Conservation (phyloP, 2,888 invertebrate genomes). For the Ellobium chinense region DNA sequence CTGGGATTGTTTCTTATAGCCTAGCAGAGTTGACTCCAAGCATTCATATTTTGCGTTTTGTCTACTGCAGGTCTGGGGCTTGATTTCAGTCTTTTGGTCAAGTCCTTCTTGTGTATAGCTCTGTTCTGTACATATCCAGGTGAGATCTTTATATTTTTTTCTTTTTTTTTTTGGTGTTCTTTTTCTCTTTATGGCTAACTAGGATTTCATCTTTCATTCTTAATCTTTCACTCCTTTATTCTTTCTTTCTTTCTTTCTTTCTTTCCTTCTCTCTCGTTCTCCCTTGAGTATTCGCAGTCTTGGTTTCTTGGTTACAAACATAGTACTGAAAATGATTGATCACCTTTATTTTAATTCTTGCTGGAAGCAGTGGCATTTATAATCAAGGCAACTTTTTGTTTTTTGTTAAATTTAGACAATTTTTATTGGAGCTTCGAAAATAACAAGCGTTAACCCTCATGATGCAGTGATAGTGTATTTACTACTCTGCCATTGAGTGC, state of each 20-base stretch:
- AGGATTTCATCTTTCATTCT: neutral
- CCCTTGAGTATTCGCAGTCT: neutral
- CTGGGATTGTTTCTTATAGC: too few relatives aligned
- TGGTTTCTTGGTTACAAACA: neutral
- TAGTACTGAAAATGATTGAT: too few relatives aligned
- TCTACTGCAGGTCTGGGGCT: constrained; percentile 64
- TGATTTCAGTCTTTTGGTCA: constrained; percentile 79
- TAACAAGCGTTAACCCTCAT: too few relatives aligned
- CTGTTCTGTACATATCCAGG: constrained; percentile 80
- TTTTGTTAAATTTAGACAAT: too few relatives aligned
- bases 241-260: neutral
- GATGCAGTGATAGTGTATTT: too few relatives aligned
- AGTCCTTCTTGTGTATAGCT: constrained; percentile 79
- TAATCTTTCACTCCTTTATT: neutral
- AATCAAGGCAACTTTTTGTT: too few relatives aligned
- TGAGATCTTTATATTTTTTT: constrained; percentile 56
- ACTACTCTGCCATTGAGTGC: too few relatives aligned
- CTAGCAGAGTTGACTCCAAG: too few relatives aligned
- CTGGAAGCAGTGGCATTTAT: too few relatives aligned
- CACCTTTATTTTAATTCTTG: too few relatives aligned
- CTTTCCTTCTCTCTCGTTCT: neutral
- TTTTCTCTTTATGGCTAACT: neutral
- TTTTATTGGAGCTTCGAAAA: too few relatives aligned
- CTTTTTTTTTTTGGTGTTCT: neutral
- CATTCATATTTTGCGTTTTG: too few relatives aligned